phyloP scores from a whole-genome alignment of 1,140 invertebrate genomes.

The Hyphantria cunea region DNA sequence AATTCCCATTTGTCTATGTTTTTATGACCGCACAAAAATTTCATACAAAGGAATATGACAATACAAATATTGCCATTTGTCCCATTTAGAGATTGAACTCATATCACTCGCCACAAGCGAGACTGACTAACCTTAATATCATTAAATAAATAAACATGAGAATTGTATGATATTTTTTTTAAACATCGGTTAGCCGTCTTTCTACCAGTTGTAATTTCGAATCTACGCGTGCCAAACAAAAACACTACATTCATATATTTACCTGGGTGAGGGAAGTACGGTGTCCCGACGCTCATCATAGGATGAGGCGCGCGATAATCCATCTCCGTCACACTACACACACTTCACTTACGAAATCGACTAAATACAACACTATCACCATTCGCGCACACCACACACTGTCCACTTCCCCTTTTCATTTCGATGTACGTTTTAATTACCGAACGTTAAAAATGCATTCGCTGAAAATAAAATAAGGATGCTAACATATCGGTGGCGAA shows the following conservation, averaged over 20 bases:
- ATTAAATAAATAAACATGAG: no score
- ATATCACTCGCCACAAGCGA: no score
- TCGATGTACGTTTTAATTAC: slow-evolving; percentile 17
- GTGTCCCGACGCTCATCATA: slow-evolving; percentile 62
- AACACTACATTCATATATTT: slow-evolving; percentile 35
- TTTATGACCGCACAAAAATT: no score
- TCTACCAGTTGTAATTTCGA: no score
- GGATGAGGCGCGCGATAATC: slow-evolving; percentile 73
- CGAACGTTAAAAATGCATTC: slow-evolving; percentile 11
- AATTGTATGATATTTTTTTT: no score
- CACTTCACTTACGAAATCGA: slow-evolving; percentile 32
- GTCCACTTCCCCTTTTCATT: slow-evolving; percentile 16
- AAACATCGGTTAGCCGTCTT: no score
- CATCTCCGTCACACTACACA: slow-evolving; percentile 72
- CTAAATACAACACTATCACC: slow-evolving; percentile 41
- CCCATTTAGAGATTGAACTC: no score
- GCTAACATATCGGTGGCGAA: slow-evolving; percentile 8
- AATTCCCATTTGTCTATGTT: no score
- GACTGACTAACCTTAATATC: no score
- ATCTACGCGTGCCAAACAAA: no score
- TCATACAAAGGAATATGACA: no score
- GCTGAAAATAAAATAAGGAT: slow-evolving; percentile 17
- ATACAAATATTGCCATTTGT: no score
- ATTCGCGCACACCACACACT: slow-evolving; percentile 11
- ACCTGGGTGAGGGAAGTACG: slow-evolving; percentile 74